Base-by-base conservation (phyloP, 2,888 invertebrate species). In the Cerastis leucographa region DNA sequence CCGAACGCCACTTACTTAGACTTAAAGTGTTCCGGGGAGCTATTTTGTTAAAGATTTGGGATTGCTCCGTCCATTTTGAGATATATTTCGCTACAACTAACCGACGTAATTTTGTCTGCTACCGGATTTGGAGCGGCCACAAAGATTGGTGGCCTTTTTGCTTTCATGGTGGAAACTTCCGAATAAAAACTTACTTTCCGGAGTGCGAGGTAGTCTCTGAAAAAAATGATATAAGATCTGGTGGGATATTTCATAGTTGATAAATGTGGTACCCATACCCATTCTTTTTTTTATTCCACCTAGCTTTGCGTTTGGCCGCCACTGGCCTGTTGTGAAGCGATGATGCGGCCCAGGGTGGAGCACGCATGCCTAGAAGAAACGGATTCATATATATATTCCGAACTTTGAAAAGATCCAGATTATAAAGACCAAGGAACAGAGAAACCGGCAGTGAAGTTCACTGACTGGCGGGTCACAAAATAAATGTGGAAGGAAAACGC, bases 1-100 rank as follows among this genome's bases (percentile, higher is more conserved):
- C 96, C 96, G 95, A 96, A 96, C 96, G 94, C 95, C 96, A 96
- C 96, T 96, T 96, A 96, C 96, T 96, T 96, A 96, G 95, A 96
- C 96, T 96, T 96, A 96, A 94, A 95, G 93, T 95, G 95, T 95
- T 94, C 93, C 91, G 89, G 91, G 92, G 92, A 90, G 95, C 94
- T 96, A 96, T 96, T 96, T 96, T 93, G 95, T 93, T 93, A 91
- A 92, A 95, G 96, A 96, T 96, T 96, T 96, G 92, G 96, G 96
- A 95, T 95, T 94, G 93, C 91, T 89, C 90, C 92, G 92, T 92
- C 93, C 93, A 93, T 92, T 94, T 94, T 94, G 90, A 94, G 93
- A 93, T 94, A 94, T 91, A 94, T 92, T 92, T 91, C 83, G 87
- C 84, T 83, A 89, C 89, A 88, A 88, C 83, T 83, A 88, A 85